Conservation (phyloP, 2,888 invertebrate species). For the Tortricodes alternella region DNA sequence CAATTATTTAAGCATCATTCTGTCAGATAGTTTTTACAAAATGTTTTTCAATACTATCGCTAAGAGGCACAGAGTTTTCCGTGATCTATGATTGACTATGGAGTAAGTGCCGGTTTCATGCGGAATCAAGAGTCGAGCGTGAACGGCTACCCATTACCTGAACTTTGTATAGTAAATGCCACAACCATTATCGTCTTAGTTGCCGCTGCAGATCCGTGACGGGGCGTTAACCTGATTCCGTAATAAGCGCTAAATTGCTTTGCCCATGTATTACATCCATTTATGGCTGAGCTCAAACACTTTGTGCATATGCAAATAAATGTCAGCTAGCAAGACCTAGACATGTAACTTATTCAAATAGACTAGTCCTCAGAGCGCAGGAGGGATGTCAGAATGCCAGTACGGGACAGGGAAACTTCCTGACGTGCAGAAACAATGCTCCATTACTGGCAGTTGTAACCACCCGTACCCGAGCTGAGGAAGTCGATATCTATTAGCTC, state of each 20-base stretch:
- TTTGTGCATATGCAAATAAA: slow-evolving; percentile 4
- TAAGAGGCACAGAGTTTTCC: slow-evolving; percentile 45
- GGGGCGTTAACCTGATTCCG: slow-evolving; percentile 58
- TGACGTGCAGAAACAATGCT: slow-evolving; percentile 67
- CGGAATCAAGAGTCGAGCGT: slow-evolving; percentile 47
- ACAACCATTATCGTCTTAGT: slow-evolving; percentile 59
- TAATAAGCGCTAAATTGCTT: slow-evolving; percentile 32
- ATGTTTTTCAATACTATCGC: slow-evolving; percentile 19
- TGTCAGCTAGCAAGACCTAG: neutral
- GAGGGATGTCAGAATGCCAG: slow-evolving; percentile 58
- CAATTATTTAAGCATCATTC: slow-evolving; percentile 2
- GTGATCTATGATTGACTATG: slow-evolving; percentile 62
- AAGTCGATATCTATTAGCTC: slow-evolving; percentile 81
- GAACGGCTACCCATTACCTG: slow-evolving; percentile 51
- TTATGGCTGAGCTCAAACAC: slow-evolving; percentile 1
- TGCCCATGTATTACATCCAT: neutral
- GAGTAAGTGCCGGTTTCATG: slow-evolving; percentile 39
- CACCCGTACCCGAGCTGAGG: slow-evolving; percentile 71
- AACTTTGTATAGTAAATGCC: slow-evolving; percentile 50
- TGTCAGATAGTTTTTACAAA: slow-evolving; percentile 14
- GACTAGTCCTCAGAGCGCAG: slow-evolving; percentile 56
- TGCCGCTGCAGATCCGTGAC: slow-evolving; percentile 60
- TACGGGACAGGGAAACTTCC: slow-evolving; percentile 65
- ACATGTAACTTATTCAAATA: slow-evolving; percentile 26
- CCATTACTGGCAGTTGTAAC: slow-evolving; percentile 68